A percentile compares a stretch with the other conserved stretches of the same genome.
phyloP scores from a whole-genome alignment of 1,140 invertebrate species.

The Monomorium pharaonis region DNA sequence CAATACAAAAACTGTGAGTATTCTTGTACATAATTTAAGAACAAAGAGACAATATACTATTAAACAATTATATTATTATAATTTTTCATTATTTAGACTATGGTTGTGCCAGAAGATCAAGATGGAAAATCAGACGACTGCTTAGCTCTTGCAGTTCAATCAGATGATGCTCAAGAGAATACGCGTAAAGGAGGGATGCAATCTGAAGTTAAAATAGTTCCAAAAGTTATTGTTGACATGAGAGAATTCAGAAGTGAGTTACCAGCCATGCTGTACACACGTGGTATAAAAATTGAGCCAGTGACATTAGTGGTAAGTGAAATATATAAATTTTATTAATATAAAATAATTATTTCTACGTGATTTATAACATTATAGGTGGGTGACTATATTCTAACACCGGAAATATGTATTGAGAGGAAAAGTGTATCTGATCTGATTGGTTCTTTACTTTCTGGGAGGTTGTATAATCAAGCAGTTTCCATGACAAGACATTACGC shows the following conservation, averaged over 20 bases:
- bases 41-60: background rate
- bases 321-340: conserved; percentile 23
- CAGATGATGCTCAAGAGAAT: conserved; percentile 82
- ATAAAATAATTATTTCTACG: background rate
- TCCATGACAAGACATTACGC: conserved; percentile 95
- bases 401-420: conserved; percentile 97
- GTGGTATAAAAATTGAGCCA: conserved; percentile 97
- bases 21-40: background rate
- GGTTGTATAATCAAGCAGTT: conserved; percentile 97
- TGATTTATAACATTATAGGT: conserved; percentile 86
- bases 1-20: conserved; percentile 93
- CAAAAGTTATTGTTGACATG: conserved; percentile 97
- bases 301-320: conserved; percentile 92
- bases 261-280: conserved; percentile 96
- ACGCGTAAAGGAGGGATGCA: conserved; percentile 88
- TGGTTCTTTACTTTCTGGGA: conserved; percentile 96
- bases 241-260: conserved; percentile 99
- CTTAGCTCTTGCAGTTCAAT: conserved; percentile 86
- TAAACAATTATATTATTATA: background rate
- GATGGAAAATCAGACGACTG: conserved; percentile 93
- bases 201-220: conserved; percentile 77
- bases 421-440: conserved; percentile 99
- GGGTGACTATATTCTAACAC: conserved; percentile 98
- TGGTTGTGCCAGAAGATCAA: conserved; percentile 96
- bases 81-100: conserved; percentile 86